phyloP scores from a whole-genome alignment of 2,113 vertebrate species.

The Rhagologus leucostigma region DNA sequence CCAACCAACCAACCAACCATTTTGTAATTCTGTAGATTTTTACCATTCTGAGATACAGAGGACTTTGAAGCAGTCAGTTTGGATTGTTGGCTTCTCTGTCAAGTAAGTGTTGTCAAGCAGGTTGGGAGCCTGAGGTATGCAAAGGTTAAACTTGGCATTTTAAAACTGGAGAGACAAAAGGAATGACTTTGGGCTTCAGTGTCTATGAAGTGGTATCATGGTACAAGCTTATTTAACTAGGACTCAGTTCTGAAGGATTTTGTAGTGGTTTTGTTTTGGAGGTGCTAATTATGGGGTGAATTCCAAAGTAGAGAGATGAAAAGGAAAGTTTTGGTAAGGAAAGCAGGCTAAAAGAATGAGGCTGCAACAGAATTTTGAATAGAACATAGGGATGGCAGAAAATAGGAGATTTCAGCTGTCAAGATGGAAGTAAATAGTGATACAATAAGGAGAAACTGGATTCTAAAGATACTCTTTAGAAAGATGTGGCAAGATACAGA shows the following conservation, averaged over 20 bases:
- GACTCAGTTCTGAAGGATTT: not conserved
- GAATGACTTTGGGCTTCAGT: not conserved
- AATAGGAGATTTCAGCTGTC: not conserved
- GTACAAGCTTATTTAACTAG: not conserved
- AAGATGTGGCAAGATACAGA: constrained; percentile 5
- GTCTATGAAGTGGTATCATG: not conserved
- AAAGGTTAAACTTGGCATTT: not conserved
- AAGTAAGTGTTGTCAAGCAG: not conserved
- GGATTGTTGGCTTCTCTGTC: not conserved
- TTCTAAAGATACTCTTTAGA: not conserved
- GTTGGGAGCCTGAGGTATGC: not conserved
- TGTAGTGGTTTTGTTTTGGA: not conserved
- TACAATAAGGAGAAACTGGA: not conserved
- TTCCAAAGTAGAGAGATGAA: not conserved
- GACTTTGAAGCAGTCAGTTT: not conserved
- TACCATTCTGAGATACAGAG: not conserved
- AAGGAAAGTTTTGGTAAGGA: not conserved
- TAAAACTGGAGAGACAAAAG: not conserved
- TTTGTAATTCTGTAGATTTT: not conserved
- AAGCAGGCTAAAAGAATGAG: not conserved
- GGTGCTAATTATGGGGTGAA: not conserved
- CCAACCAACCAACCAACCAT: not conserved
- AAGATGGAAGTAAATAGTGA: not conserved
- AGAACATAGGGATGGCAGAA: not conserved
- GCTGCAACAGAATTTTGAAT: not conserved